Base-by-base conservation (phyloP, 2,888 invertebrate genomes). In the Diachrysia chrysitis region DNA sequence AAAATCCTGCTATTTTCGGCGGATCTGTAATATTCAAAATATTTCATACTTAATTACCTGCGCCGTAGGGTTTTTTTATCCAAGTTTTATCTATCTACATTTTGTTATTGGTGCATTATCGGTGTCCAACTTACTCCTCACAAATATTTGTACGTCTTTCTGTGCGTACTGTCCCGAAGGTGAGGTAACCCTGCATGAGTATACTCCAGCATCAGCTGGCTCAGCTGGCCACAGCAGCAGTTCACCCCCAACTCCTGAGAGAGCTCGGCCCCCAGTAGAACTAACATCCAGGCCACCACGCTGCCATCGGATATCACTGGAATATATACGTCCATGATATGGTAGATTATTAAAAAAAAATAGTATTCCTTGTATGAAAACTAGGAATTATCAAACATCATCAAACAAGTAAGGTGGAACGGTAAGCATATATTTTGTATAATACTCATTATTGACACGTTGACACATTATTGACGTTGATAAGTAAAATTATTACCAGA, bases 1-100 rank as follows among this genome's bases (percentile, higher is more conserved):
- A 96, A 89, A 99, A 98, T 5, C 98, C 97, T 79, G 98, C 98
- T 87, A 98, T 97, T 85, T 98, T 97, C 7, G 98, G 98, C 14
- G 98, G 98, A 95, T 96, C 97, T 97, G 92, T 53, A 80, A 16
- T 12, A 16, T 53, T 54, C 16, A 12, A 16, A 42, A 14, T 12
- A 12, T 35, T 35, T 35, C 35, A 35, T 29, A 35, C 32, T 32
- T 32, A 25, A n/a, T n/a, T 25, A 25, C 25, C 25, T 25, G 2
- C 2, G 25, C 25, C 25, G 25, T 5, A n/a, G n/a, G n/a, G n/a
- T n/a, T n/a, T n/a, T n/a, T n/a, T n/a, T n/a, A n/a, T n/a, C n/a
- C n/a, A n/a, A n/a, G 25, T 25, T 25, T 4, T 25, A 2, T 25
- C 25, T 25, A 25, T 25, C 5, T 25, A 25, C 25, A 25, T 25